Percentiles rank a stretch among this genome's conserved stretches.
Conservation (phyloP, 2,797 vertebrate species). For the Pipistrellus pipistrellus region DNA sequence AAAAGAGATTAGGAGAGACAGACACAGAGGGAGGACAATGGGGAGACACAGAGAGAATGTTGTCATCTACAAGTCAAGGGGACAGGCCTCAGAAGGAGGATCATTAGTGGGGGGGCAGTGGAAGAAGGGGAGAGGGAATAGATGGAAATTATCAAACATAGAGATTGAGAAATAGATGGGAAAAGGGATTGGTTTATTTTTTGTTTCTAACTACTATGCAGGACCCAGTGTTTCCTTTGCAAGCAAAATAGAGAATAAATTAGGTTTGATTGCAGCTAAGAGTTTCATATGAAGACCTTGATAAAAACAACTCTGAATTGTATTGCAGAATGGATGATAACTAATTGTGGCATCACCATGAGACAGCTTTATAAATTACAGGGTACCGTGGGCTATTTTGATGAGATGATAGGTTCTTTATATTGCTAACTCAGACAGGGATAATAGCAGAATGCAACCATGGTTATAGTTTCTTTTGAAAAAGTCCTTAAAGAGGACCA, state of each 20-base stretch:
- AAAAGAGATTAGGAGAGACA: not conserved
- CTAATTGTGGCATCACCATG: slow-evolving; percentile 58
- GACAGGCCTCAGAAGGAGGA: not conserved
- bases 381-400: slow-evolving; percentile 70
- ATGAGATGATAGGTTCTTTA: slow-evolving; percentile 76
- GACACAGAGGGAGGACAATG: not conserved
- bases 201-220: slow-evolving; percentile 51
- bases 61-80: not conserved
- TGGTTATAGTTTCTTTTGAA: slow-evolving; percentile 65
- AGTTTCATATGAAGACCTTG: slow-evolving; percentile 59
- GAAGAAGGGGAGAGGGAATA: not conserved
- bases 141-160: not conserved
- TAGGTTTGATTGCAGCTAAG: slow-evolving; percentile 70
- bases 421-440: slow-evolving; percentile 68
- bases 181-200: slow-evolving; percentile 27
- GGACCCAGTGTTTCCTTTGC: slow-evolving; percentile 31
- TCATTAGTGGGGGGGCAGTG: not conserved
- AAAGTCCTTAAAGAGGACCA: slow-evolving; percentile 1
- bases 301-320: slow-evolving; percentile 73
- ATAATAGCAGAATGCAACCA: slow-evolving; percentile 69
- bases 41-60: not conserved
- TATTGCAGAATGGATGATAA: slow-evolving; percentile 67
- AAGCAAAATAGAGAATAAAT: slow-evolving; percentile 76
- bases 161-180: not conserved
- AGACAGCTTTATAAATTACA: slow-evolving; percentile 76